Base-by-base conservation (phyloP, 2,888 invertebrate genomes). In the Cryptocheilus praepositus region DNA sequence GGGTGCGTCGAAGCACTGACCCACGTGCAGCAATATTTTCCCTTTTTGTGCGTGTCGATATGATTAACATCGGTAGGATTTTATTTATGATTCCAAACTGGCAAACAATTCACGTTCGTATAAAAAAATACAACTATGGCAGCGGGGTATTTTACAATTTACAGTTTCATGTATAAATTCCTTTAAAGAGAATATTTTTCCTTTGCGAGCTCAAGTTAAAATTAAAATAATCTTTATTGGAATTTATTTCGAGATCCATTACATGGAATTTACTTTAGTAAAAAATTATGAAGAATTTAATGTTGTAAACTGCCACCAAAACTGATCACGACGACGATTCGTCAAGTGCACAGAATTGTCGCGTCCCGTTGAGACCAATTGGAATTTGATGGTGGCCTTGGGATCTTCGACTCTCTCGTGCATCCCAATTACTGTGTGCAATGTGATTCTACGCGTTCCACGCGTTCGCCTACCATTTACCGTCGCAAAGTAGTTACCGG, bases 291-390 rank as follows among this genome's bases (percentile, higher is more conserved):
- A 28, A 46, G 15, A 46, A 46, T 21, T 22, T 22, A 45, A 43
- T 58, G 46, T 58, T 19, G 7, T 46, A n/a, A n/a, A n/a, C 46
- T 46, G 70, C 67, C 77, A 77, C 28, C 45, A 74, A 75, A 74
- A 75, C 72, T 67, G 73, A 73, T 75, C 73, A 77, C 72, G 79
- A 78, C 78, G 79, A 79, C 76, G 77, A 76, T 70, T 76, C 79
- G 75, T 80, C 25, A 25, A 5, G 2, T 25, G 25, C 25, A 25
- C 71, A 69, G 77, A 72, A 70, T 69, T 67, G 64, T 60, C 60
- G 71, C 64, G 67, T 16, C 49, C 52, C 18, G 4, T 21, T 4
- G 72, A 80, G 79, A 83, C 82, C 82, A 80, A 83, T 82, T 82
- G 81, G 79, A 76, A 79, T 75, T 74, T 77, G 72, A 18, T 69